Percentiles rank a stretch among this genome's conserved stretches.
Conservation (phyloP, 2,113 vertebrate species). For the Neofelis nebulosa region DNA sequence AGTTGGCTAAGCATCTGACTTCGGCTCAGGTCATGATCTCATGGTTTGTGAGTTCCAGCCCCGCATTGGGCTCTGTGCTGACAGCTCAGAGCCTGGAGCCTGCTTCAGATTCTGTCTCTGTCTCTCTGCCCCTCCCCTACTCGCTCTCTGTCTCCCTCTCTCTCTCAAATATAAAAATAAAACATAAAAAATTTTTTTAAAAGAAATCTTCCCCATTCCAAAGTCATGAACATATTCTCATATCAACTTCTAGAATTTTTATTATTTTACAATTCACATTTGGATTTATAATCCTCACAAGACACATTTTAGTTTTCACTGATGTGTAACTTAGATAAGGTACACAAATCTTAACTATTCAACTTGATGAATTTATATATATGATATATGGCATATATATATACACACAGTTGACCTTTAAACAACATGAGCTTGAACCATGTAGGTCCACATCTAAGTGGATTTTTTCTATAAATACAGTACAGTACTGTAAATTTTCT, state of each 20-base stretch:
- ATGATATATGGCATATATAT: not conserved
- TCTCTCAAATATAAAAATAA: too few species aligned
- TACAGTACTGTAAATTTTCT: not conserved
- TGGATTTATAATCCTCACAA: not conserved
- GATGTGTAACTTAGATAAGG: not conserved
- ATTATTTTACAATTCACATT: not conserved
- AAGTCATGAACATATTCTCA: not conserved
- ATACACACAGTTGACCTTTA: not conserved
- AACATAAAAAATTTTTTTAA: rapidly evolving
- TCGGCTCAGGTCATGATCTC: too few species aligned
- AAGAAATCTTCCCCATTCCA: not conserved
- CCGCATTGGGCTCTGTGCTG: too few species aligned
- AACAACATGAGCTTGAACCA: not conserved
- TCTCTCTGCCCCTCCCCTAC: too few species aligned
- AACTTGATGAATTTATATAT: not conserved
- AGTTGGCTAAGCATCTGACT: too few species aligned
- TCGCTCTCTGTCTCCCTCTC: too few species aligned
- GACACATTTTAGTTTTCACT: not conserved
- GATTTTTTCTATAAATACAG: not conserved
- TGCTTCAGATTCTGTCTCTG: too few species aligned
- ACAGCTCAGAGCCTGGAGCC: too few species aligned
- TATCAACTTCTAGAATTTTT: not conserved
- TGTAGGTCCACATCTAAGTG: not conserved
- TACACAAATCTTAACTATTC: not conserved
- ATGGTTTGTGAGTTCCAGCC: too few species aligned